These are phyloP conservation scores for Neolamprologus sp. DNA, from an alignment of 2,113 vertebrate genomes.

Conservation along the genomic window DNA sequence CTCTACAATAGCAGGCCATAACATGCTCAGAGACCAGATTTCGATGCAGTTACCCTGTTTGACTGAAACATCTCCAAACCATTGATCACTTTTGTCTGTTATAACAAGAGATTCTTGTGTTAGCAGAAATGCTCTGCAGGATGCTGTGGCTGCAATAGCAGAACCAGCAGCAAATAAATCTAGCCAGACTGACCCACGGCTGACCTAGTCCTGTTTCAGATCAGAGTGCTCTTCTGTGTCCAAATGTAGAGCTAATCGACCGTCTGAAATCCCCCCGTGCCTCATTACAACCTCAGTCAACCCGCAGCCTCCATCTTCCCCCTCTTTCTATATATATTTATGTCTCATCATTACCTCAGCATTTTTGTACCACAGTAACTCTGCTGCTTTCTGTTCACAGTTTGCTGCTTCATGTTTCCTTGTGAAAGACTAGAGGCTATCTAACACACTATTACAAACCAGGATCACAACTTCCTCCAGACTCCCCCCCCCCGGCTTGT, in stretches of 20 bases:
- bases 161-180: not conserved
- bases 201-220: not conserved
- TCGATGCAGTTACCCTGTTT: not conserved
- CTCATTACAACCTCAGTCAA: constrained; percentile 10
- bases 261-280: not conserved
- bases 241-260: constrained; percentile 15
- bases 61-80: not conserved
- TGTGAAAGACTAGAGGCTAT: not conserved
- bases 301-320: not conserved
- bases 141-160: not conserved
- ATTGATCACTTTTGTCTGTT: not conserved
- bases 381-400: not conserved
- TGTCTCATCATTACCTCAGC: not conserved
- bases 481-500: not conserved
- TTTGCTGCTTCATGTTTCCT: not conserved
- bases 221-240: not conserved
- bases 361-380: not conserved
- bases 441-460: constrained; percentile 28
- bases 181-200: not conserved
- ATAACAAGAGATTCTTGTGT: not conserved
- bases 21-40: not conserved
- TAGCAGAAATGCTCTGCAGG: not conserved
- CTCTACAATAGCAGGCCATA: not conserved
- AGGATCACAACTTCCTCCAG: constrained; percentile 39
- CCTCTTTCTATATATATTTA: not conserved